Base-by-base conservation (phyloP, 2,888 invertebrate genomes). In the Mesoligia furuncula region DNA sequence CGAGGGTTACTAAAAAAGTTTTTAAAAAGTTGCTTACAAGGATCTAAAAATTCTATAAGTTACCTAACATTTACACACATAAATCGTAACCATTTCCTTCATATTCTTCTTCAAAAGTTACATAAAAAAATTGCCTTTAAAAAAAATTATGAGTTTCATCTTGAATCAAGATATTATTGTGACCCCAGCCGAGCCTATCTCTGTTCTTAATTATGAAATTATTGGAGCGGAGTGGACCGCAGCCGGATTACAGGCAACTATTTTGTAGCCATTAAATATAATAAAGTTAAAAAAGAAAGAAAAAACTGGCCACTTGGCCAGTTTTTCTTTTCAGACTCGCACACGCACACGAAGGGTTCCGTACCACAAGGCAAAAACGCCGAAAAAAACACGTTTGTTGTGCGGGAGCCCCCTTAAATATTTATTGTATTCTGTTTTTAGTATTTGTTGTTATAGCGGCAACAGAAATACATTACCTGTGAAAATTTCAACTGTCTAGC, bases 191-290 rank as follows among this genome's bases (percentile, higher is more conserved):
- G 57, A 87, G 85, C 87, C 77, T 82, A 82, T 71, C 85, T 61
- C 67, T 73, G 13, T 65, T 70, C 73, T 87, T 88, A 77, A 88
- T 88, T 85, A 88, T 76, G 77, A 54, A 62, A 11, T 81, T 73
- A 81, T 73, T 85, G 87, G 75, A 85, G 87, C 87, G 82, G 73
- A 80, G 67, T 80, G 31, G 68, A 83, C 87, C 87, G 69, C 87
- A 83, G 61, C 17, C 62, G 27, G 42, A 69, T 77, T 42, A 61
- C 84, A 24, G 71, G 4, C 61, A 42, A 73, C 81, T 67, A 85
- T 84, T 87, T 83, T 84, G 68, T 81, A 42, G 48, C 82, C 81
- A 85, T 80, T 83, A 85, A 71, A 79, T 84, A 77, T 87, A 88
- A 88, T 88, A 79, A 87, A 77, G 24, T 73, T 39, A 54, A 76